Evolutionary conservation across 2,797 vertebrate species (phyloP).

Genomic region (Poeciliopsis gracilis): DNA sequence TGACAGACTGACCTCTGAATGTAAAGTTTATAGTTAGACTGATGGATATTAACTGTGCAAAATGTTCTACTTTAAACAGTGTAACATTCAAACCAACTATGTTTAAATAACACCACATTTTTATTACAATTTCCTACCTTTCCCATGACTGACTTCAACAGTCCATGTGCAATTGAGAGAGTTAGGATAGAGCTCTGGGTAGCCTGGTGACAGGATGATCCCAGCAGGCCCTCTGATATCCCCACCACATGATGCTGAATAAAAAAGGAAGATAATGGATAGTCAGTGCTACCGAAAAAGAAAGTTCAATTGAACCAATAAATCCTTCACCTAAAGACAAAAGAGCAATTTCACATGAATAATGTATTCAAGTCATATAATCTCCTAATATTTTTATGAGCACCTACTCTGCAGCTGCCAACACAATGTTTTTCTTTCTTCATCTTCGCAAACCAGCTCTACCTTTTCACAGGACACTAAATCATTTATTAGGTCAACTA

Average conservation of each 20-base stretch:
- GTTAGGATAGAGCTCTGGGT: slow-evolving; percentile 96
- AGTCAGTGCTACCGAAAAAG: slow-evolving; percentile 31
- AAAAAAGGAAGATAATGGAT: slow-evolving; percentile 58
- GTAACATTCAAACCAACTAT: background rate
- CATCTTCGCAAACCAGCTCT: slow-evolving; percentile 37
- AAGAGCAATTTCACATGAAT: slow-evolving; percentile 64
- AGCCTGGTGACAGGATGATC: slow-evolving; percentile 96
- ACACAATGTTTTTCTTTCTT: slow-evolving; percentile 49
- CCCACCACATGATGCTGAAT: slow-evolving; percentile 94
- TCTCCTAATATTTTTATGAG: slow-evolving; percentile 64
- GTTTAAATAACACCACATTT: background rate
- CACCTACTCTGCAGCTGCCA: slow-evolving; percentile 65
- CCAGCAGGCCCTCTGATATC: slow-evolving; percentile 93
- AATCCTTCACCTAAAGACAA: slow-evolving; percentile 68
- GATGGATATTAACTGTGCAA: background rate
- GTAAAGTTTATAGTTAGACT: slow-evolving; percentile 25
- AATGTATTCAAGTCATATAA: slow-evolving; percentile 68
- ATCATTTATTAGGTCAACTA: slow-evolving; percentile 58
- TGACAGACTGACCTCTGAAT: slow-evolving; percentile 8
- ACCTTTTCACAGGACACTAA: slow-evolving; percentile 42
- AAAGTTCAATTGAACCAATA: slow-evolving; percentile 71
- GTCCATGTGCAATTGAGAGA: slow-evolving; percentile 98
- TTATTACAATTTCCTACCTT: slow-evolving; percentile 72
- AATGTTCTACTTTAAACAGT: background rate
- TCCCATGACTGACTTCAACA: slow-evolving; percentile 96